These are phyloP conservation scores for Zaprionus ornatus DNA, from an alignment of 1,140 invertebrate species.

Conservation along the genomic window DNA sequence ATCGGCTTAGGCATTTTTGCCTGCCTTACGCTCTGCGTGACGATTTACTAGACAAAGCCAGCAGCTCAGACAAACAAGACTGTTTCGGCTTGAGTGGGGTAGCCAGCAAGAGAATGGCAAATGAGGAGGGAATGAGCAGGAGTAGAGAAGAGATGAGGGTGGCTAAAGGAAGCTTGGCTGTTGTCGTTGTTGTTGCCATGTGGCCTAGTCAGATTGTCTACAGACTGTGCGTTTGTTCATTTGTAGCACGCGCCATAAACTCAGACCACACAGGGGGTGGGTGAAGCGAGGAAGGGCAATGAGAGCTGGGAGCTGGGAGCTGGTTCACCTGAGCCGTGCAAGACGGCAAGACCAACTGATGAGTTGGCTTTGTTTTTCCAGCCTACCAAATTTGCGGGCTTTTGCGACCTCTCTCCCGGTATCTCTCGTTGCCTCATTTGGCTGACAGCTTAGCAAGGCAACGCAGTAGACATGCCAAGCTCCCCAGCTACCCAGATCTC, in stretches of 20 bases:
- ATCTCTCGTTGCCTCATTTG: slow-evolving; percentile 58
- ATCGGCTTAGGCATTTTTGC: slow-evolving; percentile 70
- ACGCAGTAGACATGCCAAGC: background rate
- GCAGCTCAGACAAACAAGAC: slow-evolving; percentile 62
- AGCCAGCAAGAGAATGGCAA: background rate
- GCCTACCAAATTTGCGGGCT: slow-evolving; percentile 45
- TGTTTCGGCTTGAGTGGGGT: slow-evolving; percentile 22
- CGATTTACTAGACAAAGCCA: slow-evolving; percentile 56
- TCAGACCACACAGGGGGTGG: slow-evolving; percentile 26
- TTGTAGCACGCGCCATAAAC: slow-evolving; percentile 71
- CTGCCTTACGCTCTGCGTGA: slow-evolving; percentile 52
- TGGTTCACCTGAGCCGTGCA: slow-evolving; percentile 29
- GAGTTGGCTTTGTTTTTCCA: slow-evolving; percentile 47
- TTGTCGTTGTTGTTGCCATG: slow-evolving; percentile 44
- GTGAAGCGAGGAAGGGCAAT: background rate
- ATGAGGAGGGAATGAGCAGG: background rate
- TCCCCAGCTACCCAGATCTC: background rate
- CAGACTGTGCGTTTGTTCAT: slow-evolving; percentile 58
- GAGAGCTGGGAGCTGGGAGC: background rate
- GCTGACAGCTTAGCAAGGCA: slow-evolving; percentile 61
- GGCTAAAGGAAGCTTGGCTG: background rate
- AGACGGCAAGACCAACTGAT: slow-evolving; percentile 40
- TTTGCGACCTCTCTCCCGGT: slow-evolving; percentile 30
- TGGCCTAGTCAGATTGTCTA: slow-evolving; percentile 39
- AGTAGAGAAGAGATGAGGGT: background rate